These are phyloP conservation scores for Carabus problematicus DNA, from an alignment of 2,888 invertebrate genomes.

Conservation along the genomic window DNA sequence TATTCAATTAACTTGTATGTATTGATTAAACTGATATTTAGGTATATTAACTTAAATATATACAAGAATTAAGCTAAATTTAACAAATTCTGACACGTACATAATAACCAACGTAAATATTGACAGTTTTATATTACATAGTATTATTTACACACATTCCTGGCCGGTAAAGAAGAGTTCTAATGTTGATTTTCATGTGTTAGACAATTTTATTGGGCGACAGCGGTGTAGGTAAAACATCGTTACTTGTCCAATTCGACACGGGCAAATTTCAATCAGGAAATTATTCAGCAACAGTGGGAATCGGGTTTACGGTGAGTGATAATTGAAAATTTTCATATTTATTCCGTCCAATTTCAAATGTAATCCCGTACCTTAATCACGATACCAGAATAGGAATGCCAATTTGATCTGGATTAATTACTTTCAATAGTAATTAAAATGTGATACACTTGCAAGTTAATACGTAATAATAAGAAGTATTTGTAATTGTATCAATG, in stretches of 20 bases:
- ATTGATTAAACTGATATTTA: background rate
- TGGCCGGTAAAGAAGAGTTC: background rate
- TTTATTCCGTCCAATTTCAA: background rate
- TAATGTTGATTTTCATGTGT: slow-evolving; percentile 49
- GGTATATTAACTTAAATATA: background rate
- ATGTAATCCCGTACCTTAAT: background rate
- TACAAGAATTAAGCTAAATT: background rate
- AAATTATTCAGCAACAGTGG: slow-evolving; percentile 93
- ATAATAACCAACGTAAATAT: background rate
- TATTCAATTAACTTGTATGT: no score
- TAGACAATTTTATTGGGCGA: slow-evolving; percentile 94
- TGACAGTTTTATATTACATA: background rate
- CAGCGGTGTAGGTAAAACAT: slow-evolving; percentile 93
- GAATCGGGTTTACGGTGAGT: slow-evolving; percentile 94
- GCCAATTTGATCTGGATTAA: no score
- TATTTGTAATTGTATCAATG: background rate
- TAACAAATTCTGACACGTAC: no score
- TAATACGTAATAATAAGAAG: slow-evolving; percentile 1
- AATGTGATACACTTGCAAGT: background rate
- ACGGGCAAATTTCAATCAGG: slow-evolving; percentile 90
- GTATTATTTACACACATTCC: background rate
- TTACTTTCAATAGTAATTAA: no score
- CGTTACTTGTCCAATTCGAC: slow-evolving; percentile 90
- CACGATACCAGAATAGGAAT: no score
- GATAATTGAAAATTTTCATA: no score